Evolutionary conservation across 2,797 vertebrate genomes (phyloP), one percentile per base, ranked within the genome.

Genomic region (Labroides dimidiatus): DNA sequence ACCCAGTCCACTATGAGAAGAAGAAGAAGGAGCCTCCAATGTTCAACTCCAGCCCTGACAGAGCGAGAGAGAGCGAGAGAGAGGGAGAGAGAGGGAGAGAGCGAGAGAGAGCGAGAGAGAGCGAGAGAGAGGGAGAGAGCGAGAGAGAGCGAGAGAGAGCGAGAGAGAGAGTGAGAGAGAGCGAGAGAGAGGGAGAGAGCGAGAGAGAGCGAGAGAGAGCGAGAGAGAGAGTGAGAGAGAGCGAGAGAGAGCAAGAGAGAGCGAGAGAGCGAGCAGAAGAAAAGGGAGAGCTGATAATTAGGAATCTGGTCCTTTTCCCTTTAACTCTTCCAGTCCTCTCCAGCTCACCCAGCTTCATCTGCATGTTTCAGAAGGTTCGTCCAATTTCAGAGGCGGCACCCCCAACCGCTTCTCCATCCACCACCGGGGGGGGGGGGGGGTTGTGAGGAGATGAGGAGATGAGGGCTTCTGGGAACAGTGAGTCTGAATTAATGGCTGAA

Each of bases 281-380:
- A 75, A 62, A 80, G 50, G 61, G 51, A 50, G 49, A 49, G 16
- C 0, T 15, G 77, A 67, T 93, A 90, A 93, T 93, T 93, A 92
- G 77, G 75, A 91, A 90, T 87, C 55, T 79, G 67, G 79, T 85
- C 87, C 6, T 80, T 90, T 90, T 92, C 85, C 81, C 78, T 64
- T 74, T 83, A 75, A 73, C 78, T 50, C 63, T 82, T 80, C 71
- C 27, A 0, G 78, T 82, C 49, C 72, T 82, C 72, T 84, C 71
- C 69, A 51, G 80, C 78, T 84, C 85, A 72, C 80, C 69, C 78
- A 37, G 77, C 79, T 88, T 92, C 90, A 94, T 93, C 88, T 94
- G 90, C 90, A 91, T 93, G 85, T 93, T 93, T 91, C 79, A 83
- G 91, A 93, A 91, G 89, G 63, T 78, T 81, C 81, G 84, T 83